A percentile compares a stretch with the other conserved stretches of the same genome.
Conservation (phyloP, 2,797 vertebrate species). For the Sebastes kiyomatsui region DNA sequence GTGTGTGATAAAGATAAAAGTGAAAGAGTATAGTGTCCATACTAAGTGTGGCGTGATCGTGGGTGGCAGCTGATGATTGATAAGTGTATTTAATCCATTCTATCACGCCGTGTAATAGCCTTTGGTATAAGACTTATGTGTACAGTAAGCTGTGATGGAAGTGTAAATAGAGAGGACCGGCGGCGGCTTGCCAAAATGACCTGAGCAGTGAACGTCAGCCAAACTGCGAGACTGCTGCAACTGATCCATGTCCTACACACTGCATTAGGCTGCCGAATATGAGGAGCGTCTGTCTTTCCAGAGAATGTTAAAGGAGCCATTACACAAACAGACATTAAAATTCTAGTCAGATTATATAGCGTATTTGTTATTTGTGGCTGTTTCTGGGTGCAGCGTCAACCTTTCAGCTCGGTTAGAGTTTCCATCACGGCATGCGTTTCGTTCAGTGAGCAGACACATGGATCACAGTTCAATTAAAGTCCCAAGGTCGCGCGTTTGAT, state of each 20-base stretch:
- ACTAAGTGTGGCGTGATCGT: conserved; percentile 22
- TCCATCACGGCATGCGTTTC: conserved; percentile 48
- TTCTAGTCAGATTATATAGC: conserved; percentile 36
- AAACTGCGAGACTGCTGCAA: conserved; percentile 37
- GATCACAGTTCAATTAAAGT: conserved; percentile 77
- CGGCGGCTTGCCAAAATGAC: conserved; percentile 60
- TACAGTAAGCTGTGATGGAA: conserved; percentile 68
- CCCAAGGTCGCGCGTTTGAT: conserved; percentile 78
- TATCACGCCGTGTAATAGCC: conserved; percentile 69
- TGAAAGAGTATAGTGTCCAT: conserved; percentile 45
- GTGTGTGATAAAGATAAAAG: conserved; percentile 49
- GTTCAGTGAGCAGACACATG: conserved; percentile 52
- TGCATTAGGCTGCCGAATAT: conserved; percentile 32
- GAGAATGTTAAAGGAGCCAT: conserved; percentile 38
- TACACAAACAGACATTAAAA: conserved; percentile 45
- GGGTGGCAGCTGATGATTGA: conserved; percentile 58
- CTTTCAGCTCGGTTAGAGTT: conserved; percentile 29
- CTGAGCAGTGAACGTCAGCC: conserved; percentile 56
- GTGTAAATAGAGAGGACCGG: conserved; percentile 61
- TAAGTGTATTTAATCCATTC: conserved; percentile 67
- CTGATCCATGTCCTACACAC: conserved; percentile 48
- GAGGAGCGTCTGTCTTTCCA: conserved; percentile 24
- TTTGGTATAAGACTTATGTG: conserved; percentile 51
- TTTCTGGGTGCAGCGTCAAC: conserved; percentile 12
- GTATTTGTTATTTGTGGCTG: conserved; percentile 38